These are phyloP conservation scores for Aricia agestis DNA, from an alignment of 1,140 invertebrate genomes.

Conservation along the genomic window DNA sequence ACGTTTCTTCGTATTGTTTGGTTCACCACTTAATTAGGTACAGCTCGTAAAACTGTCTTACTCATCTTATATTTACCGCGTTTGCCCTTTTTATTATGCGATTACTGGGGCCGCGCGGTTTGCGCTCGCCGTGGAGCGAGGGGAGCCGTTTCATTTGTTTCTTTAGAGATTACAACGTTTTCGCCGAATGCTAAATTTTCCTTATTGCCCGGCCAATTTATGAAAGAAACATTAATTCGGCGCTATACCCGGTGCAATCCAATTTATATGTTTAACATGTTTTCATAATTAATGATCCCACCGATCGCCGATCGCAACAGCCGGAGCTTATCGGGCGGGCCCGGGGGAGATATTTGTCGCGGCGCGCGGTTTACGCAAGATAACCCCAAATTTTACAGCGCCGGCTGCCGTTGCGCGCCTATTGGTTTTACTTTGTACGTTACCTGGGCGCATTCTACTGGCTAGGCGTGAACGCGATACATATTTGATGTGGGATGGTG, in stretches of 20 bases:
- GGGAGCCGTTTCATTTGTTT: constrained; percentile 75
- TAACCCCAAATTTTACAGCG: constrained; percentile 8
- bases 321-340: constrained; percentile 19
- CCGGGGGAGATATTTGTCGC: constrained; percentile 22
- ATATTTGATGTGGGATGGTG: constrained; percentile 45
- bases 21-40: constrained; percentile 76
- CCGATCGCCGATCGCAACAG: constrained; percentile 20
- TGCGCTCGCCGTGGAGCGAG: constrained; percentile 62
- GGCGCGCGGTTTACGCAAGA: constrained; percentile 7
- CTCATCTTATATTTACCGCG: constrained; percentile 76
- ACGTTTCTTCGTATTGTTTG: constrained; percentile 68
- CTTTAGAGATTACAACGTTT: constrained; percentile 62
- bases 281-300: constrained; percentile 20
- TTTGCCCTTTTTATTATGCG: constrained; percentile 77
- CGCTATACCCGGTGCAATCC: not conserved
- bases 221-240: not conserved
- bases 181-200: constrained; percentile 41
- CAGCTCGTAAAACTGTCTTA: constrained; percentile 75
- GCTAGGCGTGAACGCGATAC: constrained; percentile 28
- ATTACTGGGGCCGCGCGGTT: constrained; percentile 72
- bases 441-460: constrained; percentile 9
- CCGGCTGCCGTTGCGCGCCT: constrained; percentile 17
- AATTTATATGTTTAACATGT: constrained; percentile 17
- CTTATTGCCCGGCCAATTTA: constrained; percentile 14
- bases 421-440: constrained; percentile 25